Evolutionary conservation across 2,888 invertebrate species (phyloP).

Genomic region (Drosophila emarginata): DNA sequence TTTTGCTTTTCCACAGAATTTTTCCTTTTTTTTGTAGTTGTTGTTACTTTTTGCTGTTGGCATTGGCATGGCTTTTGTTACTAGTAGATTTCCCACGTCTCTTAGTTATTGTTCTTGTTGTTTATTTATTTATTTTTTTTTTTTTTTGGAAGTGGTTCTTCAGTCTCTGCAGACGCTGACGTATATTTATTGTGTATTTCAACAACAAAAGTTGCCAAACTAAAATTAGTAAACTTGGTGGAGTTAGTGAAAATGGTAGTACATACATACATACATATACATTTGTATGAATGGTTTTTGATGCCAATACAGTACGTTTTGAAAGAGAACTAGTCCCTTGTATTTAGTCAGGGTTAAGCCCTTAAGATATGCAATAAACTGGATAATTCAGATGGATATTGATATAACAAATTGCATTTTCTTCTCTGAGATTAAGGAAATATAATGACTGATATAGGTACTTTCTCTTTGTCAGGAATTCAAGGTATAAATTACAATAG

Average conservation of each 20-base stretch:
- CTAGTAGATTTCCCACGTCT: conserved; percentile 63
- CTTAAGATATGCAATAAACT: too few species aligned
- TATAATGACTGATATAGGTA: too few species aligned
- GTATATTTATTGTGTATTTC: conserved; percentile 66
- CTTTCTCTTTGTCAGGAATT: too few species aligned
- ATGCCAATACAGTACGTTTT: too few species aligned
- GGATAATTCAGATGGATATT: too few species aligned
- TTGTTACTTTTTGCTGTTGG: conserved; percentile 27
- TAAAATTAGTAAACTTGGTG: conserved; percentile 67
- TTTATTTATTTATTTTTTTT: not conserved
- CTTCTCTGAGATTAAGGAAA: too few species aligned
- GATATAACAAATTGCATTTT: too few species aligned
- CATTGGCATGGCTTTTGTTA: conserved; percentile 59
- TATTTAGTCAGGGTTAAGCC: too few species aligned
- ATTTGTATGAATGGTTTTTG: too few species aligned
- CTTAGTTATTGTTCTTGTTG: conserved; percentile 42
- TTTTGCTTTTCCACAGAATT: conserved; percentile 62
- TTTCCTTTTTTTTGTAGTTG: conserved; percentile 19
- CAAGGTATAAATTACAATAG: too few species aligned
- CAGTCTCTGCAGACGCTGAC: conserved; percentile 58
- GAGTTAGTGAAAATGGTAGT: conserved; percentile 18
- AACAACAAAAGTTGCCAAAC: conserved; percentile 65
- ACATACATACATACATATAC: too few species aligned
- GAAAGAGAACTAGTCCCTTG: too few species aligned
- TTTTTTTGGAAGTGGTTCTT: conserved; percentile 16